phyloP scores from a whole-genome alignment of 2,797 vertebrate species.

The Coregonus suidteri region DNA sequence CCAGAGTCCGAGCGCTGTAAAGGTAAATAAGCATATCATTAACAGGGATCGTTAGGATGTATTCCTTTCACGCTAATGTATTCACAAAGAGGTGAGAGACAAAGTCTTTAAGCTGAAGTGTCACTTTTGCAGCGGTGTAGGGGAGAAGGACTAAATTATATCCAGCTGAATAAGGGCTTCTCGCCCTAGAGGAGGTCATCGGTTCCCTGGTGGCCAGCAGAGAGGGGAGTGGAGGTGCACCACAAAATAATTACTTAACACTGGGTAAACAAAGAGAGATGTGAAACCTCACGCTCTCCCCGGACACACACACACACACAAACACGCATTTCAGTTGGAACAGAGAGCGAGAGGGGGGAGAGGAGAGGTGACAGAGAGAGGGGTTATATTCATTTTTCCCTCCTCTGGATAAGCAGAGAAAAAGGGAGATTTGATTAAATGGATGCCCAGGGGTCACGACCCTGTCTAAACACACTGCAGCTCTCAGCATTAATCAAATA shows the following conservation, averaged over 20 bases:
- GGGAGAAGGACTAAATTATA: slow-evolving; percentile 72
- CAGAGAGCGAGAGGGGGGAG: neutral
- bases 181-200: slow-evolving; percentile 78
- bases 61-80: slow-evolving; percentile 67
- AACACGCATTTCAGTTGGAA: neutral
- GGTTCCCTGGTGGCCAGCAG: slow-evolving; percentile 73
- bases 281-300: slow-evolving; percentile 52
- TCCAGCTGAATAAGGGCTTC: slow-evolving; percentile 82
- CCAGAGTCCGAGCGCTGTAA: slow-evolving; percentile 30
- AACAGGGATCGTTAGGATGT: slow-evolving; percentile 75
- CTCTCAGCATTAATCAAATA: slow-evolving; percentile 63
- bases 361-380: slow-evolving; percentile 74
- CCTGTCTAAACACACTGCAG: slow-evolving; percentile 84
- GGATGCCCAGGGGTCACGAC: slow-evolving; percentile 81
- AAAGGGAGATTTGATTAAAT: slow-evolving; percentile 89
- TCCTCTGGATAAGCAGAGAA: neutral
- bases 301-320: neutral
- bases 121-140: slow-evolving; percentile 63
- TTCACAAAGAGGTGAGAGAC: slow-evolving; percentile 60
- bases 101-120: slow-evolving; percentile 71
- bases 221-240: slow-evolving; percentile 42
- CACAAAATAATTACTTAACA: slow-evolving; percentile 85
- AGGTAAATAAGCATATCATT: slow-evolving; percentile 80
- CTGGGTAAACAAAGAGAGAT: slow-evolving; percentile 81
- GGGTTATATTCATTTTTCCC: neutral